These are phyloP conservation scores for Gambusia holbrooki DNA, from an alignment of 2,113 vertebrate species.

Conservation along the genomic window DNA sequence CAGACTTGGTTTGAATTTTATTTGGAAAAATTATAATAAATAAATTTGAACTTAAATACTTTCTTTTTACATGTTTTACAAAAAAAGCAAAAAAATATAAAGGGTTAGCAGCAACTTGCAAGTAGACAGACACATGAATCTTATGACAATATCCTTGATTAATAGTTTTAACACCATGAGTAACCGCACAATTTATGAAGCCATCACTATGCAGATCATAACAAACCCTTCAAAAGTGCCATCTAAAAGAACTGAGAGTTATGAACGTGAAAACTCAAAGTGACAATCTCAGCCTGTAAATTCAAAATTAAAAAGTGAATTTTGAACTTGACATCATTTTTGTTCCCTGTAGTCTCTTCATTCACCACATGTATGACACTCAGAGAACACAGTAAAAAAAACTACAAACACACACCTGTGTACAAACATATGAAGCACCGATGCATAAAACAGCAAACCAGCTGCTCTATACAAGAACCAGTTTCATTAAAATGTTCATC, in stretches of 20 bases:
- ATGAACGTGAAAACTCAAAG: neutral
- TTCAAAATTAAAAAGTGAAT: constrained; percentile 1
- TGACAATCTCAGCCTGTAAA: neutral
- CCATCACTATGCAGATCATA: neutral
- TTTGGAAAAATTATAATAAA: constrained; percentile 59
- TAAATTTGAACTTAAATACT: constrained; percentile 56
- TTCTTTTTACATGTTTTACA: constrained; percentile 21
- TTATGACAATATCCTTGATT: constrained; percentile 11
- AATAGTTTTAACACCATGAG: neutral
- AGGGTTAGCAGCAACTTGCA: neutral
- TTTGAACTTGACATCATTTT: constrained; percentile 5
- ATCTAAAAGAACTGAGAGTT: neutral
- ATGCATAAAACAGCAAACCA: constrained; percentile 8
- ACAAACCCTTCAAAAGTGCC: neutral
- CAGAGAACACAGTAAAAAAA: constrained; percentile 1
- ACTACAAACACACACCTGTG: neutral
- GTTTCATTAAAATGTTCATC: constrained; percentile 27
- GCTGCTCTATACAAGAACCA: constrained; percentile 6
- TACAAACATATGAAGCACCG: constrained; percentile 5
- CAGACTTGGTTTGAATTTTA: constrained; percentile 32
- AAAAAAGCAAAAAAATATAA: neutral
- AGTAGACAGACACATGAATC: constrained; percentile 9
- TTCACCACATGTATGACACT: constrained; percentile 15
- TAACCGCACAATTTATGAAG: neutral
- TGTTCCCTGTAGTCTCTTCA: constrained; percentile 32